Evolutionary conservation across 2,797 vertebrate species (phyloP), one percentile per base, ranked within the genome.

Genomic region (Coregonus suidteri): DNA sequence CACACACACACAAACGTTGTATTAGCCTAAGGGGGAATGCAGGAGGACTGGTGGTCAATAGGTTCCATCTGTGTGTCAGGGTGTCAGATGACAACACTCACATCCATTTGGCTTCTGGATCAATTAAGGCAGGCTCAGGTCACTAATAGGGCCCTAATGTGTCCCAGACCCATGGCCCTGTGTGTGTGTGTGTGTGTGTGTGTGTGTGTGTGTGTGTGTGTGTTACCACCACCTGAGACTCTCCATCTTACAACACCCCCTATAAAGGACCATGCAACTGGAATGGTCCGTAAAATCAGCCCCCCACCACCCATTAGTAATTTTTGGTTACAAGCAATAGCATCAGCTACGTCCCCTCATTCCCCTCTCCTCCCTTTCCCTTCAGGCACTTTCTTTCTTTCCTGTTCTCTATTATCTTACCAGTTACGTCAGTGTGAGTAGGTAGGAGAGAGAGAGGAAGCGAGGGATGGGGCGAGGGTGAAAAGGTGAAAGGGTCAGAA

Each of bases 61-160:
- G 74, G 66, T 83, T 87, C 83, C 84, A 84, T 83, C 78, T 90
- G 81, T 78, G 30, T 13, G 18, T 47, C 79, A 47, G 52, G 67
- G 87, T 77, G 56, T 90, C 72, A 3, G 47, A 79, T 91, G 86
- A 89, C 88, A 78, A 74, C 81, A 81, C 76, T 71, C 3, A 81
- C 76, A 83, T 53, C 72, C 74, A 74, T 85, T 82, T 81, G 82
- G 75, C 80, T 84, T 83, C 76, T 77, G 77, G 80, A 75, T 79
- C 78, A 80, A 82, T 88, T 82, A 80, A 81, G 62, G 79, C 73
- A 20, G 59, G 9, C 65, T 70, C 37, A 73, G 83, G 82, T 86
- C 85, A 83, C 87, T 86, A 87, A 85, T 74, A 77, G 82, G 76
- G 79, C 79, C 77, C 75, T 81, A 78, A 88, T 67, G 78, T 79